Conservation (phyloP, 2,888 invertebrate species). For the Lasioglossum calceatum region DNA sequence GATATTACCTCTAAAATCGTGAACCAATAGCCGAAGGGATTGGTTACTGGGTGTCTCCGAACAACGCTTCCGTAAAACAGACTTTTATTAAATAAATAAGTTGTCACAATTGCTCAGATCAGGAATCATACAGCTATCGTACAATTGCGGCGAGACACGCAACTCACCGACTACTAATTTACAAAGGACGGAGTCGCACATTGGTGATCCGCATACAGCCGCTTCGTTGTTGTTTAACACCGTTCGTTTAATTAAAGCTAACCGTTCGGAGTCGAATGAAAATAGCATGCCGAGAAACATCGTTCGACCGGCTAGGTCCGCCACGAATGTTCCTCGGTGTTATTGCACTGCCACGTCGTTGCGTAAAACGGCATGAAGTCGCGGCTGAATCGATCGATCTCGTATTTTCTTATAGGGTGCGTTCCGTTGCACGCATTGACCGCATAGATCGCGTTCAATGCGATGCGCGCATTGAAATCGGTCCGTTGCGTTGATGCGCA, state of each 20-base stretch:
- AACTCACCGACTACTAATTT: constrained; percentile 24
- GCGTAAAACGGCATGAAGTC: constrained; percentile 36
- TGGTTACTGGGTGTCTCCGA: neutral
- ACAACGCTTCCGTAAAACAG: constrained; percentile 58
- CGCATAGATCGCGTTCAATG: too few relatives aligned
- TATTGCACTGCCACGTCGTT: constrained; percentile 57
- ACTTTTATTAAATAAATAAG: constrained; percentile 76
- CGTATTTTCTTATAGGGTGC: constrained; percentile 12
- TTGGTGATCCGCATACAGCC: constrained; percentile 35
- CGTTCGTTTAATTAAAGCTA: constrained; percentile 46
- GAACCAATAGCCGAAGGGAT: neutral
- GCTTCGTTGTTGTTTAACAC: constrained; percentile 43
- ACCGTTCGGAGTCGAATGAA: constrained; percentile 35
- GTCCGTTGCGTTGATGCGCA: too few relatives aligned
- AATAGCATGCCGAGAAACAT: constrained; percentile 29
- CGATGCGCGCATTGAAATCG: too few relatives aligned
- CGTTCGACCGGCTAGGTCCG: constrained; percentile 25
- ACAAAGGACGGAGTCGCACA: constrained; percentile 26
- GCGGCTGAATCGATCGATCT: constrained; percentile 46
- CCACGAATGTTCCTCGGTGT: constrained; percentile 35
- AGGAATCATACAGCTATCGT: constrained; percentile 64
- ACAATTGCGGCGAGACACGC: constrained; percentile 38
- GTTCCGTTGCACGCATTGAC: too few relatives aligned
- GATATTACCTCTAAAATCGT: neutral
- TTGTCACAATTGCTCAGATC: constrained; percentile 68